Conservation (phyloP, 2,888 invertebrate species). For the Rhamnusium bicolor region DNA sequence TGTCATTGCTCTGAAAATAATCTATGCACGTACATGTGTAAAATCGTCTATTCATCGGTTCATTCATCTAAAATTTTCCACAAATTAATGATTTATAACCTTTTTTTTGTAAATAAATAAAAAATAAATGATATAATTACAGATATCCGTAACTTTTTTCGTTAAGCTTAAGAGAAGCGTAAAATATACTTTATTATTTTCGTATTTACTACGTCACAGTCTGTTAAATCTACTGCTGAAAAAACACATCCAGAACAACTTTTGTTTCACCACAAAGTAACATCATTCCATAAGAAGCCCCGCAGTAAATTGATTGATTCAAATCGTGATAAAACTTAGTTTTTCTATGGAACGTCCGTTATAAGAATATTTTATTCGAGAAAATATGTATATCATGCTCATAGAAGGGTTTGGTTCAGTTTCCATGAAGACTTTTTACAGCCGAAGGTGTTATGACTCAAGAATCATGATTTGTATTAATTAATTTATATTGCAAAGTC, state of each 20-base stretch:
- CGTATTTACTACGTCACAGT: not conserved
- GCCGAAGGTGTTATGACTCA: not conserved
- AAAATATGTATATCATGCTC: not conserved
- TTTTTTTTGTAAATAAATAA: not conserved
- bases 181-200: not conserved
- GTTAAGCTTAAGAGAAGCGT: not conserved
- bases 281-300: not conserved
- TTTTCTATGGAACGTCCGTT: not conserved
- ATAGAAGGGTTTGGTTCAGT: conserved; percentile 1
- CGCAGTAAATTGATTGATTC: not conserved
- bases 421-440: conserved; percentile 10
- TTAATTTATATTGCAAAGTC: not conserved
- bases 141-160: not conserved
- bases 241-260: not conserved
- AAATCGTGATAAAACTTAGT: not conserved
- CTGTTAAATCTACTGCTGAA: not conserved
- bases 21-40: too few species aligned
- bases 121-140: not conserved
- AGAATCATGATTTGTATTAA: not conserved
- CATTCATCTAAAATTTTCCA: too few species aligned
- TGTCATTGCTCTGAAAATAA: too few species aligned
- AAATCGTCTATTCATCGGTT: too few species aligned
- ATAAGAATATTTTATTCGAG: not conserved
- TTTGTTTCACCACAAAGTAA: not conserved
- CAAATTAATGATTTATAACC: not conserved